Conservation (phyloP, 2,888 invertebrate species). For the Leucophenga maculata region DNA sequence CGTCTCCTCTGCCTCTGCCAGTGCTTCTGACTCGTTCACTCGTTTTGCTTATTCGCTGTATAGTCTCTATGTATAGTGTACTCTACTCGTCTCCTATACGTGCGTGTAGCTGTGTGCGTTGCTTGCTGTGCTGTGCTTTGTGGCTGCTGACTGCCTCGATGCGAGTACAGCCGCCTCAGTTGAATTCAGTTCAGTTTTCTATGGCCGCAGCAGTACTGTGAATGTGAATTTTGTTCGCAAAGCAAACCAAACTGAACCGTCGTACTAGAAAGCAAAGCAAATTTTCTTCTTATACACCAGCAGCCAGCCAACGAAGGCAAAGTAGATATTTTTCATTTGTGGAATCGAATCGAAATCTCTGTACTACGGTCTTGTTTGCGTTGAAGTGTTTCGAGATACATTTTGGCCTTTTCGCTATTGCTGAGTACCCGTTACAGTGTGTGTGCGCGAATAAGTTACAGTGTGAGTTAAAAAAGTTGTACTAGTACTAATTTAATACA, state of each 20-base stretch:
- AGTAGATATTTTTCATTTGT: conserved; percentile 56
- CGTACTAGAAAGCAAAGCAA: conserved; percentile 51
- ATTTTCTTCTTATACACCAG: conserved; percentile 12
- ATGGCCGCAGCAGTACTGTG: conserved; percentile 58
- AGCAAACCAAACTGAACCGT: conserved; percentile 41
- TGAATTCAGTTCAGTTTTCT: conserved; percentile 67
- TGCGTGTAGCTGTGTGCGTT: not conserved
- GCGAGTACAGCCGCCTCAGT: conserved; percentile 63
- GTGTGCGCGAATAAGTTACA: conserved; percentile 40
- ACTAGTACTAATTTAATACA: conserved; percentile 11
- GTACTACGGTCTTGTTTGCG: conserved; percentile 12
- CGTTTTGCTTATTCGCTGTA: not conserved
- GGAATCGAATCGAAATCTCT: conserved; percentile 19
- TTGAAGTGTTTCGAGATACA: conserved; percentile 46
- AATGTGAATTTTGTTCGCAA: conserved; percentile 52
- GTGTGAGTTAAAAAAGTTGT: conserved; percentile 44
- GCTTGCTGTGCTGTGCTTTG: not conserved
- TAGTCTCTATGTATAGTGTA: too few species aligned
- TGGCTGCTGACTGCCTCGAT: conserved; percentile 38
- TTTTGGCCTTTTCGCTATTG: conserved; percentile 38
- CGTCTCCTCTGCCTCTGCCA: conserved; percentile 37
- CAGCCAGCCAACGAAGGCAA: conserved; percentile 49
- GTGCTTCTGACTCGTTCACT: conserved; percentile 7
- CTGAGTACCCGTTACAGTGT: not conserved
- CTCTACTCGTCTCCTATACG: not conserved